phyloP scores from a whole-genome alignment of 2,113 vertebrate genomes.

The Pseudolaguvia tuberculata region DNA sequence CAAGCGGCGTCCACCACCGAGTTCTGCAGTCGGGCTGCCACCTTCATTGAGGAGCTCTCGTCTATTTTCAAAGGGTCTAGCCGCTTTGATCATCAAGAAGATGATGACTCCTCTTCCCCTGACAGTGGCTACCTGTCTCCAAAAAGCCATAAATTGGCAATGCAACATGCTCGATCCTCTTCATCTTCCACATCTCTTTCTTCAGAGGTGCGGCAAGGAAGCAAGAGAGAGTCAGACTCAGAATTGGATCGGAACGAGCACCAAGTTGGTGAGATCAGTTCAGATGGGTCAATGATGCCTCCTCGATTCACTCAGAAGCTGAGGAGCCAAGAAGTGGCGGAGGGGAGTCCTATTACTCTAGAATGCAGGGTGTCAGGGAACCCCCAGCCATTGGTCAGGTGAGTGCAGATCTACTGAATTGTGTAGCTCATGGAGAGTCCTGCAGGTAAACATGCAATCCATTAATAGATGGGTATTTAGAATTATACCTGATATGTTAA shows the following conservation, averaged over 20 bases:
- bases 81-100: slow-evolving; percentile 69
- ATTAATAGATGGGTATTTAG: slow-evolving; percentile 6
- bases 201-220: slow-evolving; percentile 43
- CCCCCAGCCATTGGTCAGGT: slow-evolving; percentile 85
- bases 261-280: slow-evolving; percentile 42
- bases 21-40: slow-evolving; percentile 82
- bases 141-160: slow-evolving; percentile 64
- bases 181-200: slow-evolving; percentile 44
- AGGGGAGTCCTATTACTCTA: slow-evolving; percentile 83
- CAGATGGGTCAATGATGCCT: slow-evolving; percentile 58
- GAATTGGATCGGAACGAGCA: slow-evolving; percentile 37
- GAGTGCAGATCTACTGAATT: slow-evolving; percentile 36
- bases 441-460: background rate
- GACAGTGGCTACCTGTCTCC: slow-evolving; percentile 94
- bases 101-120: slow-evolving; percentile 90
- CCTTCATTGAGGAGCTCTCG: slow-evolving; percentile 91
- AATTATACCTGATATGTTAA: slow-evolving; percentile 23
- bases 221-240: slow-evolving; percentile 32
- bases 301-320: slow-evolving; percentile 90
- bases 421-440: background rate
- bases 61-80: slow-evolving; percentile 86
- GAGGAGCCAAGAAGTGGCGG: slow-evolving; percentile 89
- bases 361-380: slow-evolving; percentile 85
- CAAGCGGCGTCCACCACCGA: slow-evolving; percentile 69
- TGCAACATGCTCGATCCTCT: slow-evolving; percentile 58